Evolutionary conservation across 2,113 vertebrate genomes (phyloP).

Genomic region (Epinephelus lanceolatus): DNA sequence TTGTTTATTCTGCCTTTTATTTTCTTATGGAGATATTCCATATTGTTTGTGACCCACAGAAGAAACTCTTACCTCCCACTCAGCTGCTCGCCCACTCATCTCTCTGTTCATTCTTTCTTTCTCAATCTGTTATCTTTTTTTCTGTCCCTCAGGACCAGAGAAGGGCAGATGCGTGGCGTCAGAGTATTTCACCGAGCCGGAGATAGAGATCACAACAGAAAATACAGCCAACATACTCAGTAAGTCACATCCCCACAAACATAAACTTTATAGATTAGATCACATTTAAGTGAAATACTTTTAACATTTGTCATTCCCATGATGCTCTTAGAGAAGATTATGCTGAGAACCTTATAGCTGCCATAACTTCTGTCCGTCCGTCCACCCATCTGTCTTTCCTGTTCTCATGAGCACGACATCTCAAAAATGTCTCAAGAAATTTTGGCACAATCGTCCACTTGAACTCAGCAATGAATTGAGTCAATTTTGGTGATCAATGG

Average conservation of each 20-base stretch:
- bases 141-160: slow-evolving; percentile 85
- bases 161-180: slow-evolving; percentile 92
- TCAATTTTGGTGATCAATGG: too few relatives aligned
- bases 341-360: too few relatives aligned
- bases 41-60: slow-evolving; percentile 3
- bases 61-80: neutral
- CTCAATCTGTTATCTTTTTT: neutral
- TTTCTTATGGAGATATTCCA: neutral
- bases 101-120: neutral
- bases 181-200: slow-evolving; percentile 91
- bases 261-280: neutral
- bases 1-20: slow-evolving; percentile 3
- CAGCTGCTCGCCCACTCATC: neutral
- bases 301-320: too few relatives aligned
- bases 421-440: too few relatives aligned
- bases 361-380: too few relatives aligned
- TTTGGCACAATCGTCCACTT: too few relatives aligned
- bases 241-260: slow-evolving; percentile 72
- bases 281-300: neutral
- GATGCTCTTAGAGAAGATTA: too few relatives aligned
- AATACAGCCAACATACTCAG: slow-evolving; percentile 95
- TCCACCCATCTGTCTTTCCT: too few relatives aligned
- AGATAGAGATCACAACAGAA: slow-evolving; percentile 92
- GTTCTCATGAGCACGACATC: too few relatives aligned
- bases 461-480: too few relatives aligned